Conservation (phyloP, 2,888 invertebrate genomes). For the Spicauda simplicius region DNA sequence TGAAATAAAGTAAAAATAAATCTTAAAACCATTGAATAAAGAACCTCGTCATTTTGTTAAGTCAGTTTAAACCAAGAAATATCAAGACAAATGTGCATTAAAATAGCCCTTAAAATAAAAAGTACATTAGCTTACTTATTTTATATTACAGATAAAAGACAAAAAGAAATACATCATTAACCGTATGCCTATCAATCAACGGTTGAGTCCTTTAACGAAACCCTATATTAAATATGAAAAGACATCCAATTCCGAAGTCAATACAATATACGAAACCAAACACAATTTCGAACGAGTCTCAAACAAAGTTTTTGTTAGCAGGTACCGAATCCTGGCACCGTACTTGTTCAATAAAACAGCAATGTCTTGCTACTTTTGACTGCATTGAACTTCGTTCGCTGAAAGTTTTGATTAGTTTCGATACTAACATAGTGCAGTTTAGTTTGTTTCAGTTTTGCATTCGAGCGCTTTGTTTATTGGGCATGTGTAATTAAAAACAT, state of each 20-base stretch:
- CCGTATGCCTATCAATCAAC: too few species aligned
- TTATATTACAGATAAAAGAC: too few species aligned
- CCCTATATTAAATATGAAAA: constrained; percentile 13
- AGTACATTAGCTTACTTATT: too few species aligned
- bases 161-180: too few species aligned
- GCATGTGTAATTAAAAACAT: constrained; percentile 34
- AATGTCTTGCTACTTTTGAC: constrained; percentile 60
- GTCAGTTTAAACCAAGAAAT: too few species aligned
- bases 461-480: constrained; percentile 12
- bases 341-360: constrained; percentile 68
- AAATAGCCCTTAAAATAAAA: too few species aligned
- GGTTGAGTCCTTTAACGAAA: background rate
- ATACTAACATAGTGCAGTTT: constrained; percentile 35
- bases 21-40: too few species aligned
- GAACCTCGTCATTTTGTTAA: too few species aligned
- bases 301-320: constrained; percentile 49
- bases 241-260: constrained; percentile 8
- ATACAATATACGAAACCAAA: constrained; percentile 42
- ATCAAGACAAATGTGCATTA: too few species aligned
- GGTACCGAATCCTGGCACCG: constrained; percentile 60
- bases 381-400: constrained; percentile 64
- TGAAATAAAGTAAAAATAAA: too few species aligned
- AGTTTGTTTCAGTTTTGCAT: constrained; percentile 33
- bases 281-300: constrained; percentile 57
- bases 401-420: constrained; percentile 73